phyloP scores from a whole-genome alignment of 2,113 vertebrate species.

The Dendrocopos noguchii region DNA sequence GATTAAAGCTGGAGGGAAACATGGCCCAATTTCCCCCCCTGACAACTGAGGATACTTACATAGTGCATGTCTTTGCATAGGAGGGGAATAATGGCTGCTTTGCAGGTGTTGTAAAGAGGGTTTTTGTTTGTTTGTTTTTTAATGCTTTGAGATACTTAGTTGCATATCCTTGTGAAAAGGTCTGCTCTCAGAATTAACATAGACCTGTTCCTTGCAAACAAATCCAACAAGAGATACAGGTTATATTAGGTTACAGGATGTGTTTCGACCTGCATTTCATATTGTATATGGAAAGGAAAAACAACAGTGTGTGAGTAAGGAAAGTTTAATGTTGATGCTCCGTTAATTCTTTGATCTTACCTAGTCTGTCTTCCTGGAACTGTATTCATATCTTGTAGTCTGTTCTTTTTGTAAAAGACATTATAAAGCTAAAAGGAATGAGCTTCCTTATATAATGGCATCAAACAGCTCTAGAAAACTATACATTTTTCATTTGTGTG shows the following conservation, averaged over 20 bases:
- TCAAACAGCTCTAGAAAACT: background rate
- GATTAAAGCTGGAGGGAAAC: background rate
- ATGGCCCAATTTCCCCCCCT: background rate
- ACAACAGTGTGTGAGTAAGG: rapidly evolving
- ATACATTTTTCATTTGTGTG: background rate
- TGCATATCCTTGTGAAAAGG: background rate
- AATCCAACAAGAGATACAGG: background rate
- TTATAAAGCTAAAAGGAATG: background rate
- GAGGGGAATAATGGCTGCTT: background rate
- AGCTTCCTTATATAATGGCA: background rate
- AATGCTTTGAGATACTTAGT: background rate
- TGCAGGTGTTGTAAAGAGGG: background rate
- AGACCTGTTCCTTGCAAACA: background rate
- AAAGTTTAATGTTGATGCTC: background rate
- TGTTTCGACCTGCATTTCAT: background rate
- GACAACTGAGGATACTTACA: rapidly evolving
- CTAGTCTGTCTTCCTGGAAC: background rate
- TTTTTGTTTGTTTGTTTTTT: background rate
- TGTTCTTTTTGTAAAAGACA: background rate
- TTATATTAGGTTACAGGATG: background rate
- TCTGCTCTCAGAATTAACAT: background rate
- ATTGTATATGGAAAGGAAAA: background rate
- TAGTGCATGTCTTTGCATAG: background rate
- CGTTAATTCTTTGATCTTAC: background rate
- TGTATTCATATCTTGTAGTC: background rate